Evolutionary conservation across 2,888 invertebrate species (phyloP), one percentile per base, ranked within the genome.

Genomic region (Pammene aurita): DNA sequence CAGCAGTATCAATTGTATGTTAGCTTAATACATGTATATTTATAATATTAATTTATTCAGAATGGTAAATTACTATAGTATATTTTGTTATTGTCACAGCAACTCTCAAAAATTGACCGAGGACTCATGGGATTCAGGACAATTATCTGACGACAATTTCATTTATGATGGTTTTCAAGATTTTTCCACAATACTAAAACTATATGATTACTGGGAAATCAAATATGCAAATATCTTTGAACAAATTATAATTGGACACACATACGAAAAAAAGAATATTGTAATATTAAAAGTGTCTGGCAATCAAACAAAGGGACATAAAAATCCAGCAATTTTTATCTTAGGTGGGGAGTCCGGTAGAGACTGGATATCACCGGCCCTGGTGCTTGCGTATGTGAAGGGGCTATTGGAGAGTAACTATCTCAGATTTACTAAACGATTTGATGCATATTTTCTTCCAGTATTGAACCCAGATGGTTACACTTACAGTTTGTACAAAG

Each of bases 401-500:
- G 71, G 73, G 35, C 72, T 89, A 46, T 74, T 87, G 58, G 71
- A 79, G 46, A 71, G 67, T 18, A 70, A 71, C 44, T 61, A 80
- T 18, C 70, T 73, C n/a, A 35, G 60, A 48, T 68, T 89, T 48
- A 64, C 76, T 46, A 70, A 80, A 41, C 70, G 77, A 64, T 89
- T 81, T 75, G 84, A 87, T 73, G 82, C 90, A 71, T 90, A 89
- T 73, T 77, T 91, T 68, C 70, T 90, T 7, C 92, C 92, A 56
- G 72, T 89, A 34, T 75, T 87, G n/a, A 92, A 92, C 77, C 90
- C 91, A 67, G 92, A 92, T 84, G 92, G 92, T 26, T 90, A 88
- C 78, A 79, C 74, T 10, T 86, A 80, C 72, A 89, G 86, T 67
- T 80, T 80, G 71, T 74, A 71, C 54, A 66, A 75, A 80, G 90